These are phyloP conservation scores for Drosophila aldrichi DNA, from an alignment of 2,888 invertebrate genomes.

Conservation along the genomic window DNA sequence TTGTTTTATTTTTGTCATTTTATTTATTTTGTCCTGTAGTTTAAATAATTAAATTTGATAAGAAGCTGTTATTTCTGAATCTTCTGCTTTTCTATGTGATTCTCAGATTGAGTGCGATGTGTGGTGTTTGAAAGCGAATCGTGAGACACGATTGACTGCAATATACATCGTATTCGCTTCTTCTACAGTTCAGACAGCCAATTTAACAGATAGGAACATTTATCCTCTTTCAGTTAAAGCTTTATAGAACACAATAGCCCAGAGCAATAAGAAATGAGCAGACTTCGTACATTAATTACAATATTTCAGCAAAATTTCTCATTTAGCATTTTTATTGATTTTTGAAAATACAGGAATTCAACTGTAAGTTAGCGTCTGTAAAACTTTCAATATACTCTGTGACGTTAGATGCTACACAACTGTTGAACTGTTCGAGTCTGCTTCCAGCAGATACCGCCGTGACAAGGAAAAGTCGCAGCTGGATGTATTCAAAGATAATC, in stretches of 20 bases:
- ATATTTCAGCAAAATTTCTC: too few species aligned
- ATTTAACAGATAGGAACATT: background rate
- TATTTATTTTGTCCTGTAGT: too few species aligned
- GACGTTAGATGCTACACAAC: background rate
- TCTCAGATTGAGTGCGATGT: background rate
- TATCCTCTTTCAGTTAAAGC: too few species aligned
- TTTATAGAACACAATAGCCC: too few species aligned
- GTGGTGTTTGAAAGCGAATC: too few species aligned
- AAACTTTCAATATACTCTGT: background rate
- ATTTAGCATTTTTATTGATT: too few species aligned
- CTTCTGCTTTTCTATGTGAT: background rate
- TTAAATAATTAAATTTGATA: background rate
- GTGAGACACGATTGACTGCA: too few species aligned
- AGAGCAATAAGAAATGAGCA: too few species aligned
- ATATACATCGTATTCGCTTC: too few species aligned
- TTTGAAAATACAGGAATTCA: too few species aligned
- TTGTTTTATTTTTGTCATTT: background rate
- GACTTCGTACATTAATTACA: too few species aligned
- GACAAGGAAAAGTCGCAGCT: background rate
- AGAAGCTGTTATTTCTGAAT: background rate
- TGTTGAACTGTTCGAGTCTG: background rate
- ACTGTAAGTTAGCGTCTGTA: too few species aligned
- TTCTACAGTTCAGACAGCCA: background rate
- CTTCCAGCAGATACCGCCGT: background rate
- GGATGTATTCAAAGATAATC: background rate